Evolutionary conservation across 2,888 invertebrate genomes (phyloP).

Genomic region (Pyrgus malvae): DNA sequence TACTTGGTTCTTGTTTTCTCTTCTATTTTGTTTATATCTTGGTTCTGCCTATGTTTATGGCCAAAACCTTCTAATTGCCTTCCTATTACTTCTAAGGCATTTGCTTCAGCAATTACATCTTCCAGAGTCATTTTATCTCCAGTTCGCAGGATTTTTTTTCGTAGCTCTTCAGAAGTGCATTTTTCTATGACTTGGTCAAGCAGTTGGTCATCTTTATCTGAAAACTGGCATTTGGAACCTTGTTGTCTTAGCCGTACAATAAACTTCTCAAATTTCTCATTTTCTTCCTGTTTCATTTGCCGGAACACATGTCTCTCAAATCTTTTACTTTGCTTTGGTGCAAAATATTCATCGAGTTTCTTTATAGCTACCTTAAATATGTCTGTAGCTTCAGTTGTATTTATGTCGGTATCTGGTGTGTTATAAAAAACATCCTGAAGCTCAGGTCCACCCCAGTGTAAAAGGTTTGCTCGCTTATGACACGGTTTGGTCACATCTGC

Average conservation of each 20-base stretch:
- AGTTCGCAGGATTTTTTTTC: slow-evolving; percentile 32
- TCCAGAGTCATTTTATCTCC: slow-evolving; percentile 33
- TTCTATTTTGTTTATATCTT: not conserved
- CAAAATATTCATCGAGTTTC: not conserved
- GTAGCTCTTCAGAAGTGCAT: slow-evolving; percentile 21
- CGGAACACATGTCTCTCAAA: slow-evolving; percentile 28
- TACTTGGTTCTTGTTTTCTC: no score
- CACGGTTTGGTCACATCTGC: not conserved
- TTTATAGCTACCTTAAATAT: not conserved
- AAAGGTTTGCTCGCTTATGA: no score
- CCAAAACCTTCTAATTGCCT: no score
- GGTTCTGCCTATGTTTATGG: not conserved
- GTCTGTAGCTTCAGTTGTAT: not conserved
- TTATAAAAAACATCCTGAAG: not conserved
- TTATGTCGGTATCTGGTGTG: not conserved
- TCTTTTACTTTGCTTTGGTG: not conserved
- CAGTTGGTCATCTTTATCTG: slow-evolving; percentile 16
- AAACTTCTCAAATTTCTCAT: slow-evolving; percentile 46
- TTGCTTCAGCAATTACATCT: slow-evolving; percentile 34
- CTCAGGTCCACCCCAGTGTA: not conserved
- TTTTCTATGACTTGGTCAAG: slow-evolving; percentile 31
- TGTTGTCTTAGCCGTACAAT: slow-evolving; percentile 35
- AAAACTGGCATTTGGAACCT: slow-evolving; percentile 28
- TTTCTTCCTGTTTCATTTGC: slow-evolving; percentile 39
- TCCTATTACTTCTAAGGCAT: slow-evolving; percentile 34